Base-by-base conservation (phyloP, 2,113 vertebrate genomes). In the Emydocephalus ijimae region DNA sequence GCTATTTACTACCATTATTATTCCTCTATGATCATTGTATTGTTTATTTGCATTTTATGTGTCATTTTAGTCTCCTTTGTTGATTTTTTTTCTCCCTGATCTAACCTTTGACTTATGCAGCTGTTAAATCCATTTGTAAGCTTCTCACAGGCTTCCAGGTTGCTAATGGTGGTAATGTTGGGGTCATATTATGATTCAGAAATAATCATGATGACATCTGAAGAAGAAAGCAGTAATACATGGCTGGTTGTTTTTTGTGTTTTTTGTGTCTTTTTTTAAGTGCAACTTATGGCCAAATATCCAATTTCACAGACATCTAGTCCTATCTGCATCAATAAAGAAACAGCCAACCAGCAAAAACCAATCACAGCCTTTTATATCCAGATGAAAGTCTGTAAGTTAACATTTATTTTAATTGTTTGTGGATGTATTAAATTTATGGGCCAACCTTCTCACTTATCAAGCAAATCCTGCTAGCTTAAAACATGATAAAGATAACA, bases 111-210 rank as follows among this genome's bases (percentile, higher is more conserved):
- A 52, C 26, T 74, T 18, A 50, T 4, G 5, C 26, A 90, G 26
- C 29, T 69, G 20, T 74, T 74, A 64, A 64, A 64, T 64, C 45
- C 9, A 21, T 34, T 20, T 14, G 21, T 86, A 91, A 95, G 92
- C 23, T 93, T 95, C 54, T 29, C 3, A 11, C 87, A 91, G 94
- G 92, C 26, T 93, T 94, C 54, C 50, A 24, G 52, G 3, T 92
- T 90, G 1, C 39, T 29, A 69, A 50, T 85, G 90, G 1, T 0
- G 69, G 55, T 59, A 24, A 45, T 14, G 11, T 34, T 39, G 43
- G 23, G 23, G 59, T 26, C 54, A 18, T 54, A 39, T 23, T 23
- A 24, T 21, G n/a, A 34, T 81, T 81, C 52, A 55, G 61, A 56
- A 85, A 14, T 23, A 91, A 29, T 23, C 34, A 91, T 5, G 0